Base-by-base conservation (phyloP, 2,888 invertebrate genomes). In the Plutella xylostella region DNA sequence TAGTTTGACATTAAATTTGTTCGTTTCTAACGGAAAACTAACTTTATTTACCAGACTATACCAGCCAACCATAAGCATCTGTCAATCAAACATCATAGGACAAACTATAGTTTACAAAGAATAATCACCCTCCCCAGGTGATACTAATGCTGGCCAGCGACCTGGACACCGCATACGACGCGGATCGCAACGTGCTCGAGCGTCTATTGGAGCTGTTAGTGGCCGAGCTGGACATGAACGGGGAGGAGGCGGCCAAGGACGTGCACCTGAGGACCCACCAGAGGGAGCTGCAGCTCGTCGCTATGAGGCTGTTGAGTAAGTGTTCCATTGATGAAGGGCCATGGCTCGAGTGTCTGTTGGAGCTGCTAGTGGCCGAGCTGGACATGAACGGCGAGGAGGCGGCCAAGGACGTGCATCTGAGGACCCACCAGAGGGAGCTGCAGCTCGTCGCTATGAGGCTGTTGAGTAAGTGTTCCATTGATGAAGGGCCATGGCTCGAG, bases 131-230 rank as follows among this genome's bases (percentile, higher is more conserved):
- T 52, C 2, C 22, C n/a, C 48, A 92, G 91, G 92, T 94, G 18
- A 87, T 97, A 3, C 85, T 96, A 9, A 95, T 96, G 92, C 77
- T 97, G 43, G 94, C 94, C 1, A 90, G 92, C 7, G 96, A 97
- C 70, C 85, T 97, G 20, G 96, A 96, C 70, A 92, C 92, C 0
- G 91, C 90, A 57, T 92, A 92, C 25, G 95, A 93, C 61, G 86
- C 88, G 35, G 94, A 97, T 68, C 88, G 90, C 56, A 85, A 87
- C 0, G 92, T 93, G 22, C 80, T 97, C 15, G 92, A 93, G 55
- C 87, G 89, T 0, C 78, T 97, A 4, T 85, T 97, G 1, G 85
- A 87, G 14, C 87, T 91, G 0, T 77, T 96, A 2, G 88, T 95
- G 0, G 85, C 86, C 1, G 91, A 92, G 61, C 72, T 93, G 33